phyloP scores from a whole-genome alignment of 2,113 vertebrate genomes.

The Dryoscopus gambensis region DNA sequence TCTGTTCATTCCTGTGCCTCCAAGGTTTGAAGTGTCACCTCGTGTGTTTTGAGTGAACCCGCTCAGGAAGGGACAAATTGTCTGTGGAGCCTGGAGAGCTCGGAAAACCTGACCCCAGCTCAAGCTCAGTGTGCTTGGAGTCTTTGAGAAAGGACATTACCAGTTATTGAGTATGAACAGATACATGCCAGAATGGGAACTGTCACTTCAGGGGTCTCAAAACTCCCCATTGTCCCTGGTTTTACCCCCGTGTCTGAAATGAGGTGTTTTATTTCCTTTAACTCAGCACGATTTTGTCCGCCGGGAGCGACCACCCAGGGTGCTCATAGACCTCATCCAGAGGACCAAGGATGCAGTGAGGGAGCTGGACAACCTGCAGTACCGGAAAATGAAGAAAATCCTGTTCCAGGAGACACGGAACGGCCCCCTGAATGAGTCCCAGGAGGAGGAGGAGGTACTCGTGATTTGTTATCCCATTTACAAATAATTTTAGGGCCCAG shows the following conservation, averaged over 20 bases:
- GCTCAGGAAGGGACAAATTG: not conserved
- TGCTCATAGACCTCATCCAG: conserved; percentile 94
- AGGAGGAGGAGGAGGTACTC: conserved; percentile 92
- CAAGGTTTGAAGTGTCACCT: not conserved
- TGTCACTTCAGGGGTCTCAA: not conserved
- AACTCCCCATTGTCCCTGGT: not conserved
- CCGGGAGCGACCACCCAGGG: conserved; percentile 83
- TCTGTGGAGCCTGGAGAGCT: not conserved
- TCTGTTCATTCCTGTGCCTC: not conserved
- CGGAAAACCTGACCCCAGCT: not conserved
- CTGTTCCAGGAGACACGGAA: conserved; percentile 95
- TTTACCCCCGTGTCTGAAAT: not conserved
- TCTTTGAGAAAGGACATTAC: not conserved
- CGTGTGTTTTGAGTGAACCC: rapidly evolving
- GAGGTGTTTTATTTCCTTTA: not conserved
- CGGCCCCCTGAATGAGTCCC: conserved; percentile 89
- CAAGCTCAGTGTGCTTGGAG: not conserved
- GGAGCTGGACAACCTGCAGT: conserved; percentile 96
- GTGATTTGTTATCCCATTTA: not conserved
- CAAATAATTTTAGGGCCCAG: not conserved
- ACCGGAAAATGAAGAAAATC: conserved; percentile 99
- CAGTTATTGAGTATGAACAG: not conserved
- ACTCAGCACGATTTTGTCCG: conserved; percentile 92
- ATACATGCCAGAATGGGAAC: not conserved
- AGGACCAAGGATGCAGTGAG: conserved; percentile 97